Conservation (phyloP, 1,140 invertebrate species). For the Lepidostoma basale region DNA sequence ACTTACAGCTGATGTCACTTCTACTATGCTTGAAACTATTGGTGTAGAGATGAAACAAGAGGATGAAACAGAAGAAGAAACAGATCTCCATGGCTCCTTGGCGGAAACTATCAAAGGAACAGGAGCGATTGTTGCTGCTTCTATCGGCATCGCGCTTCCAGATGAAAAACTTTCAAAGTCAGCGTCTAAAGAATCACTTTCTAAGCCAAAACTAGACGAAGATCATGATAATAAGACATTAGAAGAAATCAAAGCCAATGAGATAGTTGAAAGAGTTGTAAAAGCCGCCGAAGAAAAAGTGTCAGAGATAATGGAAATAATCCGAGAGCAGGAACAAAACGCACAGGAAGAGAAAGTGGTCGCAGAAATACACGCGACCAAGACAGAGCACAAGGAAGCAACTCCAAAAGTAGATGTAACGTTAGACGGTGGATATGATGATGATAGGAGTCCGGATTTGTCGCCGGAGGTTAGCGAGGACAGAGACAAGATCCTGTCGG, state of each 20-base stretch:
- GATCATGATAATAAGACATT: background rate
- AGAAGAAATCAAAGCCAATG: constrained; percentile 10
- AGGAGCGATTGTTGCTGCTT: constrained; percentile 10
- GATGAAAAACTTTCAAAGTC: constrained; percentile 10
- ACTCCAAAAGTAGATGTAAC: background rate
- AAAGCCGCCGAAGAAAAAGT: constrained; percentile 11
- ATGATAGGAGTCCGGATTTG: constrained; percentile 35
- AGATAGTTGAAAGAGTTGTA: constrained; percentile 8
- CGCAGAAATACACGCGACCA: background rate
- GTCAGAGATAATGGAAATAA: constrained; percentile 15
- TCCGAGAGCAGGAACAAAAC: background rate
- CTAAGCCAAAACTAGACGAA: background rate
- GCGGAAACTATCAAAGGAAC: constrained; percentile 17
- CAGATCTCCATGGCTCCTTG: background rate
- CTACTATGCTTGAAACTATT: constrained; percentile 33
- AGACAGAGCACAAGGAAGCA: background rate
- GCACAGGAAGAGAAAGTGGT: background rate
- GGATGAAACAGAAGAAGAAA: background rate
- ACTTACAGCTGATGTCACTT: constrained; percentile 26
- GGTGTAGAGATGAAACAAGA: constrained; percentile 33
- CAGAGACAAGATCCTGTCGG: constrained; percentile 50
- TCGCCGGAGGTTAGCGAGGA: constrained; percentile 42
- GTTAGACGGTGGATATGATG: constrained; percentile 12
- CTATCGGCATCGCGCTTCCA: constrained; percentile 15
- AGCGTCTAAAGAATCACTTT: constrained; percentile 6